Evolutionary conservation across 2,113 vertebrate species (phyloP), one percentile per base, ranked within the genome.

Genomic region (Nicator chloris): DNA sequence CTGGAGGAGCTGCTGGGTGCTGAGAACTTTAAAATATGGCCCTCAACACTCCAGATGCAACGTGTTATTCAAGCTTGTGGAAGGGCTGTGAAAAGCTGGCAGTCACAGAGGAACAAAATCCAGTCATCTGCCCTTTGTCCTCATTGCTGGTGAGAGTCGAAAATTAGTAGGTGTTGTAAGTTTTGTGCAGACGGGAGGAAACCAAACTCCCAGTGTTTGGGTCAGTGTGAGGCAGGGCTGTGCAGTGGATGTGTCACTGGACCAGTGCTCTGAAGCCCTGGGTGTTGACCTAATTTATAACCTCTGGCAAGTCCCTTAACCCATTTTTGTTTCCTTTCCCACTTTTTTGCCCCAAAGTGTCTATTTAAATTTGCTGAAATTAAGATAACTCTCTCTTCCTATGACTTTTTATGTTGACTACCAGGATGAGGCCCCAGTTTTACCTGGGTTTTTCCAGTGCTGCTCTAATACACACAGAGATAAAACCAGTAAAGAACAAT

Each of bases 71-170:
- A 69, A 33, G 63, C 76, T 88, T 63, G 26, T 33, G 61, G 49
- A 63, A 94, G 42, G 66, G 31, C 57, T 86, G 47, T 49, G 71
- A 92, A 90, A 88, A 82, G 30, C 80, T 77, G 65, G 70, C 90
- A 78, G 60, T 28, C 12, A 2, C 51, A 49, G 60, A 86, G 64
- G 51, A 88, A 84, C 47, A 78, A 83, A 92, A 81, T 86, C 63
- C 76, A 90, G 60, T 82, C 92, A 94, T 91, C 63, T 90, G 76
- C 80, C 61, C 35, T 93, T 91, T 91, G 75, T 95, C 66, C 35
- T 88, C 42, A 11, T 37, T 65, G 84, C 47, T 91, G 75, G 61
- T 86, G 78, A 69, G 59, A 85, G 61, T 1, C 72, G 82, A 90
- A 80, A 86, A 90, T 93, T 76, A 61, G 78, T 78, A 78, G 56